Evolutionary conservation across 2,797 vertebrate genomes (phyloP).

Genomic region (Danio jaintianensis): DNA sequence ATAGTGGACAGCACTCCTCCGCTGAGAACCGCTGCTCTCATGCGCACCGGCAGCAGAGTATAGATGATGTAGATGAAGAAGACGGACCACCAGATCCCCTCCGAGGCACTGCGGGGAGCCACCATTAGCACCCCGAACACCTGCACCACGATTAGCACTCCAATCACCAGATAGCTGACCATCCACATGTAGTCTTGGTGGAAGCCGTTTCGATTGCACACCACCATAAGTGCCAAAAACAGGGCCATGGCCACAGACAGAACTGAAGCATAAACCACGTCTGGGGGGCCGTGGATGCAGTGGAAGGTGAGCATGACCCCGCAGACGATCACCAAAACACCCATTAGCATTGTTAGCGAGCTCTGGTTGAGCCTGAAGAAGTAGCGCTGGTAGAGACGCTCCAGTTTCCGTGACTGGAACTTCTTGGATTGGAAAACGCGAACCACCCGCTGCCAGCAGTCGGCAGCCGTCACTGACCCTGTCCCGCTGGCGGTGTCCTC

Average conservation of each 20-base stretch:
- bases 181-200: slow-evolving; percentile 99
- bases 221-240: slow-evolving; percentile 92
- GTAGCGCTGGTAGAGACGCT: slow-evolving; percentile 96
- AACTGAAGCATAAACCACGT: slow-evolving; percentile 81
- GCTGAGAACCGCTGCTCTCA: slow-evolving; percentile 92
- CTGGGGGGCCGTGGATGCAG: slow-evolving; percentile 81
- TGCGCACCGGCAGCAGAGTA: slow-evolving; percentile 93
- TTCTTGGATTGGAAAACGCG: slow-evolving; percentile 94
- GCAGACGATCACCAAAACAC: slow-evolving; percentile 90
- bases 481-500: slow-evolving; percentile 71
- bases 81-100: slow-evolving; percentile 94
- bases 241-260: slow-evolving; percentile 86
- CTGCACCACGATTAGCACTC: slow-evolving; percentile 86
- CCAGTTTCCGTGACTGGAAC: slow-evolving; percentile 94
- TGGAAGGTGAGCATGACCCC: slow-evolving; percentile 93
- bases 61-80: slow-evolving; percentile 98
- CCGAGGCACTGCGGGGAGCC: slow-evolving; percentile 86
- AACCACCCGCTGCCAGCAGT: slow-evolving; percentile 86
- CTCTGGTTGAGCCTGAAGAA: slow-evolving; percentile 98
- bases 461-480: slow-evolving; percentile 71
- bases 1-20: slow-evolving; percentile 86
- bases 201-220: slow-evolving; percentile 94
- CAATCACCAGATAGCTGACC: slow-evolving; percentile 94
- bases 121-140: slow-evolving; percentile 86
- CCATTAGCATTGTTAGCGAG: slow-evolving; percentile 96